Evolutionary conservation across 2,888 invertebrate species (phyloP).

Genomic region (Autographa gamma): DNA sequence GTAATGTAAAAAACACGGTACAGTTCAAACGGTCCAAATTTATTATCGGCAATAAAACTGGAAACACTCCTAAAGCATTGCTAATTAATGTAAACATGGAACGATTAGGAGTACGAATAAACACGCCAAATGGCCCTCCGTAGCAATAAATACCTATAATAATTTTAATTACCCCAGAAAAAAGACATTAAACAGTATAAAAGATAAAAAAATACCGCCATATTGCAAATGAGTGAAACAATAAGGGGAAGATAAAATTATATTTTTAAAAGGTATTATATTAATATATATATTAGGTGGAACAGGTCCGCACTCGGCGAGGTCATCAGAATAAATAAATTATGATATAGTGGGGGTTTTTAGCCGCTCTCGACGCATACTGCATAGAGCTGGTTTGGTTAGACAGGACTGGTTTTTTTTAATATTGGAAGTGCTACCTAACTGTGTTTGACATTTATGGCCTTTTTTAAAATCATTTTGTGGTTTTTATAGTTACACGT

Average conservation of each 20-base stretch:
- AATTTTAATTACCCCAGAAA: conserved; percentile 86
- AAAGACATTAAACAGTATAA: conserved; percentile 84
- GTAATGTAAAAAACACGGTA: conserved; percentile 42
- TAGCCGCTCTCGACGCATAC: conserved; percentile 73
- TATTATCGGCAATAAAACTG: conserved; percentile 84
- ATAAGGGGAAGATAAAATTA: conserved; percentile 58
- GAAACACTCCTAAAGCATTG: conserved; percentile 85
- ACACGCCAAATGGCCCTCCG: conserved; percentile 82
- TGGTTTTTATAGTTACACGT: too few relatives aligned
- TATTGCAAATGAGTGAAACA: conserved; percentile 84
- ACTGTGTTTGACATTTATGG: too few relatives aligned
- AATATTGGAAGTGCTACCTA: not conserved
- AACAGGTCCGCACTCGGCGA: conserved; percentile 78
- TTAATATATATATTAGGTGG: conserved; percentile 76
- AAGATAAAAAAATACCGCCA: conserved; percentile 84
- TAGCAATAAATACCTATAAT: conserved; percentile 87
- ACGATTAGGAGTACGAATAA: conserved; percentile 86
- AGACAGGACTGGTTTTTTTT: conserved; percentile 54
- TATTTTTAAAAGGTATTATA: conserved; percentile 79
- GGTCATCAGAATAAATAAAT: conserved; percentile 88
- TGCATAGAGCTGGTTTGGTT: conserved; percentile 59
- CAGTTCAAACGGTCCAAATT: conserved; percentile 76
- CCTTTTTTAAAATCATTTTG: not conserved
- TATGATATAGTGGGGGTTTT: conserved; percentile 86
- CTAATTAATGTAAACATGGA: conserved; percentile 88